phyloP scores from a whole-genome alignment of 2,888 invertebrate genomes.

The Gisinianus flammeolus region DNA sequence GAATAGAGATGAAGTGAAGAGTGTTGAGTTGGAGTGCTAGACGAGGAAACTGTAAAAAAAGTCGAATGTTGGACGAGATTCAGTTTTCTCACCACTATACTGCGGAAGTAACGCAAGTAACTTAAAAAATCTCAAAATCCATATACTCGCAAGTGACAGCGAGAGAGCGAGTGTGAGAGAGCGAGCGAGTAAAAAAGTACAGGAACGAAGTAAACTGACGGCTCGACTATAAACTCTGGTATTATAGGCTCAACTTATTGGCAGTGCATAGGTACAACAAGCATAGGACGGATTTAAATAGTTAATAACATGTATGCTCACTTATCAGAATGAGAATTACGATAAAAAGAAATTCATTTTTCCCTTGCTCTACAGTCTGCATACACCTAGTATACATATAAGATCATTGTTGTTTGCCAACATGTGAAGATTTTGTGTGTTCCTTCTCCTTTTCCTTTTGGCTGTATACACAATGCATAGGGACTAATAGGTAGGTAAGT shows the following conservation, averaged over 20 bases:
- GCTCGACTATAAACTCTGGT: conserved; percentile 11
- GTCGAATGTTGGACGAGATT: conserved; percentile 20
- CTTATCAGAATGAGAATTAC: too few species aligned
- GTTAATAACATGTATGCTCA: too few species aligned
- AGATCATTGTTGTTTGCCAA: too few species aligned
- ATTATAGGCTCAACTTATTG: not conserved
- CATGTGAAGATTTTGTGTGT: not conserved
- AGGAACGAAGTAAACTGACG: not conserved
- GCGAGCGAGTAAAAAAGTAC: not conserved
- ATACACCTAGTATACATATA: too few species aligned
- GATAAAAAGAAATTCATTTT: too few species aligned
- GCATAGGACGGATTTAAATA: too few species aligned
- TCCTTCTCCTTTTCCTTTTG: not conserved
- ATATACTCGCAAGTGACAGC: too few species aligned
- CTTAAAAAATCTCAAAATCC: too few species aligned
- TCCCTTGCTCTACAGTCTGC: too few species aligned
- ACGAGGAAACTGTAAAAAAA: not conserved
- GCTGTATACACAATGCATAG: not conserved
- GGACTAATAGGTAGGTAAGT: too few species aligned
- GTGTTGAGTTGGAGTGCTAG: not conserved
- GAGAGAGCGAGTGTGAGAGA: not conserved
- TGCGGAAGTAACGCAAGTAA: conserved; percentile 7
- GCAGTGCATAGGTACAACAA: too few species aligned
- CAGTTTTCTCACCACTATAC: conserved; percentile 25
- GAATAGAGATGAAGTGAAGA: too few species aligned